These are phyloP conservation scores for Allenopithecus nigroviridis DNA, from an alignment of 2,797 vertebrate species.

Conservation along the genomic window DNA sequence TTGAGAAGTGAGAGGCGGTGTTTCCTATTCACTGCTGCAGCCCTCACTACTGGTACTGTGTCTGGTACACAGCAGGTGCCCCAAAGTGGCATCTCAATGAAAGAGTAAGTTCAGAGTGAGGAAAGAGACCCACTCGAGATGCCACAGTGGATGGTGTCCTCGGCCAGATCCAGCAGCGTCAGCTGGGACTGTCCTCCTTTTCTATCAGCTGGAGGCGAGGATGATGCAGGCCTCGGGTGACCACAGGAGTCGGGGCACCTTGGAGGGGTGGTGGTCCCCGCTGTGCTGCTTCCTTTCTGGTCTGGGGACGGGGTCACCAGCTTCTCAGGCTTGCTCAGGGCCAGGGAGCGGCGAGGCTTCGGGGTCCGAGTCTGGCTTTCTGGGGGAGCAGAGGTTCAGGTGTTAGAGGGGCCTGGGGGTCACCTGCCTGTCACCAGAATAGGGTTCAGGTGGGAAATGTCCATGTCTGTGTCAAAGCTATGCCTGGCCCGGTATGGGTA, in stretches of 20 bases:
- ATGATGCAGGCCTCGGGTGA: background rate
- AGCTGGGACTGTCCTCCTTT: background rate
- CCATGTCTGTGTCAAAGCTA: background rate
- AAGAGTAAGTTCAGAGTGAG: background rate
- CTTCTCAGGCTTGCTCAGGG: slow-evolving; percentile 19
- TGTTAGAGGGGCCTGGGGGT: background rate
- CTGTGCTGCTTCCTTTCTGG: background rate
- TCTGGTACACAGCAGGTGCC: background rate
- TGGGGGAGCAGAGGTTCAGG: slow-evolving; percentile 10
- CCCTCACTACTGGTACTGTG: background rate
- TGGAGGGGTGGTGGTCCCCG: no score
- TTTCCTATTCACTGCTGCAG: background rate
- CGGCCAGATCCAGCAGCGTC: slow-evolving; percentile 1
- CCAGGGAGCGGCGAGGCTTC: slow-evolving; percentile 54
- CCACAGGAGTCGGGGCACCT: background rate
- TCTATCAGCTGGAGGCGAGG: background rate
- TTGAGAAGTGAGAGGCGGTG: background rate
- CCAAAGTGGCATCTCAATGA: background rate
- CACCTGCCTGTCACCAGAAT: background rate
- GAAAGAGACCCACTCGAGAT: background rate
- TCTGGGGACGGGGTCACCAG: background rate
- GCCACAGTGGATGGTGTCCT: background rate
- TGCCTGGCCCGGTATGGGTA: background rate
- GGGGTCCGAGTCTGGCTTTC: slow-evolving; percentile 14
- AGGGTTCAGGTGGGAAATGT: background rate